phyloP scores from a whole-genome alignment of 2,113 vertebrate species.

The Pteronura brasiliensis region DNA sequence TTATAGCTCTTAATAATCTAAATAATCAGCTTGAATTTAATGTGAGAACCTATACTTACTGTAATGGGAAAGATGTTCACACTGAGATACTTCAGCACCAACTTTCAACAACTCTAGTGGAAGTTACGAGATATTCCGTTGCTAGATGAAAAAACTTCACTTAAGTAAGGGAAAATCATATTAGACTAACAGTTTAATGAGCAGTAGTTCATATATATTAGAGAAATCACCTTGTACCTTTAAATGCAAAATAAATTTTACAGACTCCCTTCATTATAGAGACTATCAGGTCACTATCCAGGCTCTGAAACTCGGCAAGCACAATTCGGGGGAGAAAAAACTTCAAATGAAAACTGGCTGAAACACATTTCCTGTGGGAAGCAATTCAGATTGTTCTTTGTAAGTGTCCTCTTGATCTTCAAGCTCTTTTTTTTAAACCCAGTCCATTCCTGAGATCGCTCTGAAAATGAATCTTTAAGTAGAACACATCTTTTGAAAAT shows the following conservation, averaged over 20 bases:
- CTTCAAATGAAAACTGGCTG: neutral
- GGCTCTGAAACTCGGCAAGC: neutral
- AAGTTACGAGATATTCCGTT: neutral
- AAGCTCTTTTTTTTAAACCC: neutral
- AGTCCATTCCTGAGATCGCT: neutral
- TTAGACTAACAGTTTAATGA: neutral
- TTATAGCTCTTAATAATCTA: conserved; percentile 29
- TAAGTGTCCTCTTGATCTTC: neutral
- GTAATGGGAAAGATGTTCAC: neutral
- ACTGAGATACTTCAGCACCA: neutral
- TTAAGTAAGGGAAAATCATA: neutral
- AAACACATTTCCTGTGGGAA: neutral
- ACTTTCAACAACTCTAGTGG: neutral
- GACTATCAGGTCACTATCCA: neutral
- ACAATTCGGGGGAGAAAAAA: neutral
- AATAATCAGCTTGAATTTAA: conserved; percentile 7
- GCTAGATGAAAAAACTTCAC: conserved; percentile 2
- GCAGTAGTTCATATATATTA: neutral
- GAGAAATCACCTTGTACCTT: neutral
- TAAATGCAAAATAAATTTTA: conserved; percentile 20
- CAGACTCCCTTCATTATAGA: neutral
- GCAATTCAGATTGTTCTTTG: neutral
- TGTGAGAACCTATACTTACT: conserved; percentile 17
- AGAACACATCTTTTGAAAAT: conserved; percentile 21
- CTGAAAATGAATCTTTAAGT: neutral